Base-by-base conservation (phyloP, 1,140 invertebrate genomes). In the Oncopodura yosiiana region DNA sequence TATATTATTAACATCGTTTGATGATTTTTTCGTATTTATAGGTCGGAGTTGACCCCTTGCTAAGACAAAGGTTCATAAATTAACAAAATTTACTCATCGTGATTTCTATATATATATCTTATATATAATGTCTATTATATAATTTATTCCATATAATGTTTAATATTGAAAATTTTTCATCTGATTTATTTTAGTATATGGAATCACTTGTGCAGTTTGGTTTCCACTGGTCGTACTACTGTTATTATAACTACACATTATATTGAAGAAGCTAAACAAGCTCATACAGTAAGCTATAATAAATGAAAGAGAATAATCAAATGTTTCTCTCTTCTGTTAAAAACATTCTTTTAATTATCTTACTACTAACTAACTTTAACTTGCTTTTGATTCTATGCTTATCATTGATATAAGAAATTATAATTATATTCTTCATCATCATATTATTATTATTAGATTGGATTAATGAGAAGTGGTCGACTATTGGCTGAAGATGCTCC, bases 211-310 rank as follows among this genome's bases (percentile, higher is more conserved):
- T 81, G 90, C 19, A 80, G 83, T 66, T 83, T 94, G 58, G 85
- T 86, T 60, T 80, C 80, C 71, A 82, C 82, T 49, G 80, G 82
- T 23, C 79, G 81, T 63, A 90, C 86, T 66, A 94, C 89, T 5
- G 85, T 94, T 55, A 90, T 94, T 60, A 88, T 94, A 61, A 94
- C 90, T 2, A 94, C 90, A 18, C 89, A 94, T 75, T 94, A 93
- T 65, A 91, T 93, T 57, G 88, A 93, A 70, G 90, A 94, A 70
- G 90, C 90, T 1, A 72, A 86, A 62, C 86, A 91, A 73, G 87
- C 87, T 32, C 80, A 89, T 68, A 82, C 81, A 67, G 86, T 90
- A 76, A 77, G 74, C n/a, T n/a, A n/a, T n/a, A 27, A 46, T 24
- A 49, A 16, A 26, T n/a, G n/a, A n/a, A n/a, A n/a, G n/a, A n/a